Evolutionary conservation across 2,888 invertebrate species (phyloP).

Genomic region (Zaprionus lineosus): DNA sequence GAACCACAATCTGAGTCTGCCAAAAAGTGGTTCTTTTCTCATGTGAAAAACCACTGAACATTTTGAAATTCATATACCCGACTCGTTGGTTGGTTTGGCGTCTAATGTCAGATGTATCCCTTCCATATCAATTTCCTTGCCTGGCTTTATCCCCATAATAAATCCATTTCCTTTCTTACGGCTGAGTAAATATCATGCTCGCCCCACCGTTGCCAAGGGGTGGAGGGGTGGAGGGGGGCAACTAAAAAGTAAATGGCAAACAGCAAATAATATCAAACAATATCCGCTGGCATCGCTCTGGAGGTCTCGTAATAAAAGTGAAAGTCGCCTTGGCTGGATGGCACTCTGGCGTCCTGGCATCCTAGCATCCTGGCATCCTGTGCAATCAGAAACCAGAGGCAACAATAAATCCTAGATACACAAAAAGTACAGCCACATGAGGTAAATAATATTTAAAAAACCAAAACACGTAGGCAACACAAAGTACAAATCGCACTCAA

Average conservation of each 20-base stretch:
- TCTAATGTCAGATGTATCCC: slow-evolving; percentile 9
- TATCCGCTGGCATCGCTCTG: slow-evolving; percentile 57
- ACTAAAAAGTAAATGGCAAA: slow-evolving; percentile 60
- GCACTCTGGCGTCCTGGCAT: too few relatives aligned
- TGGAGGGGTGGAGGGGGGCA: too few relatives aligned
- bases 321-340: slow-evolving; percentile 39
- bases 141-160: slow-evolving; percentile 41
- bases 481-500: slow-evolving; percentile 77
- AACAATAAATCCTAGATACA: slow-evolving; percentile 59
- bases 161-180: slow-evolving; percentile 41
- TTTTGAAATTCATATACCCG: not conserved
- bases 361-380: slow-evolving; percentile 32
- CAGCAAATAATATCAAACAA: slow-evolving; percentile 66
- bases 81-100: slow-evolving; percentile 9
- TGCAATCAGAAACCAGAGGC: slow-evolving; percentile 48
- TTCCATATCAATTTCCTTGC: slow-evolving; percentile 46
- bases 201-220: too few relatives aligned
- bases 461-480: slow-evolving; percentile 72
- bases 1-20: too few relatives aligned
- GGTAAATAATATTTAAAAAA: slow-evolving; percentile 75
- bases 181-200: slow-evolving; percentile 49
- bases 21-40: too few relatives aligned
- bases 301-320: slow-evolving; percentile 48
- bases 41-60: too few relatives aligned
- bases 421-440: slow-evolving; percentile 47